Evolutionary conservation across 2,888 invertebrate species (phyloP).

Genomic region (Alentia gelatinosa): DNA sequence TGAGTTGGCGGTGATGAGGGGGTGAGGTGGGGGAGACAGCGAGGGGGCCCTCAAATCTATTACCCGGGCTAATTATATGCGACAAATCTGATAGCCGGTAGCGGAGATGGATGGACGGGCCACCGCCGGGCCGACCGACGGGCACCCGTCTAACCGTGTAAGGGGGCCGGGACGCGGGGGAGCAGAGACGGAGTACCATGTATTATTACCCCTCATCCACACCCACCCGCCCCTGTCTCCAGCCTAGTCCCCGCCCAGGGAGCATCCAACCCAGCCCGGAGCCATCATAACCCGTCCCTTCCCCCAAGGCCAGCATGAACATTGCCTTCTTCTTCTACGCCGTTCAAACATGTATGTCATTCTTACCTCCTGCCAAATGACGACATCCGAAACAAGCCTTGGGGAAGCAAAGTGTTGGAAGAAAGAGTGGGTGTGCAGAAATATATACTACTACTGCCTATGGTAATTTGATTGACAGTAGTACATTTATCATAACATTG

Average conservation of each 20-base stretch:
- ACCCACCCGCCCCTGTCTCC: neutral
- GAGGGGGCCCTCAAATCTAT: constrained; percentile 1
- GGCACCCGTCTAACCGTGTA: neutral
- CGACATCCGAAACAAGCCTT: neutral
- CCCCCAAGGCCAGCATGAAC: neutral
- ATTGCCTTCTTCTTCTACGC: neutral
- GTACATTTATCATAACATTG: no score
- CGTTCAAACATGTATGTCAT: neutral
- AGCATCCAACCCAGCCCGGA: neutral
- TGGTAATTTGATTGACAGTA: no score
- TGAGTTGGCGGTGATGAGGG: neutral
- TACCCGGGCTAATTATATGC: neutral
- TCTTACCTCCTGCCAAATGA: neutral
- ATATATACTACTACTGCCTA: no score
- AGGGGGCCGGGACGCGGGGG: neutral
- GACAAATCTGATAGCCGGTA: neutral
- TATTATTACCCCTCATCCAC: neutral
- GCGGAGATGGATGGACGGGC: neutral
- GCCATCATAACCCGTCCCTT: neutral
- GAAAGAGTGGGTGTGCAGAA: no score
- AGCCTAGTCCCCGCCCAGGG: neutral
- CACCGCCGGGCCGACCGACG: neutral
- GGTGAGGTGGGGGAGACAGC: neutral
- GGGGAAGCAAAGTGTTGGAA: no score
- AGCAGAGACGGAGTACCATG: neutral